These are phyloP conservation scores for Chlorops oryzae DNA, from an alignment of 1,140 invertebrate species.

Conservation along the genomic window DNA sequence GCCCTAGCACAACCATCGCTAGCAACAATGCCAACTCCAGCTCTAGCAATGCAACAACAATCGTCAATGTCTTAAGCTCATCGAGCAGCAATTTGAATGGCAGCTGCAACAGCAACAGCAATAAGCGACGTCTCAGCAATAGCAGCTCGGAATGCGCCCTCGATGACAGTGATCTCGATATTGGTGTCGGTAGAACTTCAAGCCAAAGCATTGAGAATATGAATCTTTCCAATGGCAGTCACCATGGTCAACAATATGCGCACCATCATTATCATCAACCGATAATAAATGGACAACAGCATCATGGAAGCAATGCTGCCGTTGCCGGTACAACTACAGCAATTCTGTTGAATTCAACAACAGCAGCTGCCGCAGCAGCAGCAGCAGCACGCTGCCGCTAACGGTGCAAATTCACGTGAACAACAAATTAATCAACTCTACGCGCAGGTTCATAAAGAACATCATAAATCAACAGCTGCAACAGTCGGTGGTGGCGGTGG, in stretches of 20 bases:
- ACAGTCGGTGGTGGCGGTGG: conserved; percentile 19
- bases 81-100: neutral
- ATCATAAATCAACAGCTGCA: conserved; percentile 31
- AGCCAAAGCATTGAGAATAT: no score
- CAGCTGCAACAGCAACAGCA: conserved; percentile 12
- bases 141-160: conserved; percentile 45
- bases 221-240: conserved; percentile 8
- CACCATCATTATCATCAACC: neutral
- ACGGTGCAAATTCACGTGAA: conserved; percentile 37
- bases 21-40: conserved; percentile 18
- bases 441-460: conserved; percentile 47
- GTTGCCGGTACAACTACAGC: conserved; percentile 33
- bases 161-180: conserved; percentile 28
- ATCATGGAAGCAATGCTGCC: neutral
- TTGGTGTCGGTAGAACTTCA: neutral
- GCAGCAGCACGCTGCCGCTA: conserved; percentile 23
- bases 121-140: conserved; percentile 29
- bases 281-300: conserved; percentile 17
- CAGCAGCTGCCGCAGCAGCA: conserved; percentile 18
- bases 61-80: no score
- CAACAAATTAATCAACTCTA: conserved; percentile 45
- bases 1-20: conserved; percentile 15
- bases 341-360: conserved; percentile 38
- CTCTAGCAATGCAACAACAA: conserved; percentile 18
- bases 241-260: conserved; percentile 1